Conservation (phyloP, 1,140 invertebrate genomes). For the Trichoplusia ni region DNA sequence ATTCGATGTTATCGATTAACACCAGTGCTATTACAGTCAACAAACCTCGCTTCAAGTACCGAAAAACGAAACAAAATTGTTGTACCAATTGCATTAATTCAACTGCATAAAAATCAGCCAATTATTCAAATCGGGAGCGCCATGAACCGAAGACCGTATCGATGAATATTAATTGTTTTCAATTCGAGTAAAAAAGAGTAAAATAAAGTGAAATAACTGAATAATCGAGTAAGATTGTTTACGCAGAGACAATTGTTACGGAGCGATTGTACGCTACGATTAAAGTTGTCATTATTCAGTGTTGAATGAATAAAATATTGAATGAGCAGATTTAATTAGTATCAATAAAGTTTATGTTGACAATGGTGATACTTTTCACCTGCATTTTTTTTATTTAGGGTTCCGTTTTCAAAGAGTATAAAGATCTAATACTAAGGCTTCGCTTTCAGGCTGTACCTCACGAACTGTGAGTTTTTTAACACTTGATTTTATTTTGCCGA, state of each 20-base stretch:
- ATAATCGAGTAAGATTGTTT: conserved; percentile 29
- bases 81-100: conserved; percentile 77
- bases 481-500: too few species aligned
- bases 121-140: conserved; percentile 76
- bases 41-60: conserved; percentile 7
- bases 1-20: too few species aligned
- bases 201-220: conserved; percentile 39
- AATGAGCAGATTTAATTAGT: too few species aligned
- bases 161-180: conserved; percentile 77
- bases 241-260: conserved; percentile 1
- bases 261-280: not conserved
- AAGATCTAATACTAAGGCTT: too few species aligned
- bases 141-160: conserved; percentile 70
- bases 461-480: too few species aligned
- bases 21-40: not conserved
- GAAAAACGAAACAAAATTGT: conserved; percentile 60
- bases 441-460: too few species aligned
- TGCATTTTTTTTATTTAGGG: too few species aligned
- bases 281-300: not conserved
- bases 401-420: too few species aligned
- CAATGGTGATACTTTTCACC: too few species aligned
- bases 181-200: conserved; percentile 49
- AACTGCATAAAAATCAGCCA: conserved; percentile 80
- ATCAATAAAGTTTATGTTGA: too few species aligned
- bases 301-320: too few species aligned